Conservation (phyloP, 2,113 vertebrate genomes). For the Syngnathus floridae region DNA sequence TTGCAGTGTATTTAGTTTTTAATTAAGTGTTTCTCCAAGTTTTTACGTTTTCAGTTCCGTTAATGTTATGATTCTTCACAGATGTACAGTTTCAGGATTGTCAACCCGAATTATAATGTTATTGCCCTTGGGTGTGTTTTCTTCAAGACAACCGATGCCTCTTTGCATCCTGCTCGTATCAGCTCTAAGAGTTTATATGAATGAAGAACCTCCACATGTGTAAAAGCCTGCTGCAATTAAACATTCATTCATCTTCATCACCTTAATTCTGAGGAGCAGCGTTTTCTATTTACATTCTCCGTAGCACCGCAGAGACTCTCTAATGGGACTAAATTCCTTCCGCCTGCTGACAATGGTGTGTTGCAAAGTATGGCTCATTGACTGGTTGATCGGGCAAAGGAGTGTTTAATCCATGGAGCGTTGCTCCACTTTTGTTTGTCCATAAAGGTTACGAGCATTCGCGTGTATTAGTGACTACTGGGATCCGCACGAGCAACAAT, state of each 20-base stretch:
- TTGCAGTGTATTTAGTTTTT: not conserved
- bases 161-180: slow-evolving; percentile 7
- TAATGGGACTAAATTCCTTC: slow-evolving; percentile 1
- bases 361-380: slow-evolving; percentile 12
- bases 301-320: not conserved
- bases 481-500: not conserved
- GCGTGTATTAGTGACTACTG: slow-evolving; percentile 9
- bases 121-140: too few species aligned
- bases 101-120: slow-evolving; percentile 7
- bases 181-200: slow-evolving; percentile 13
- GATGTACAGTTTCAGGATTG: too few species aligned
- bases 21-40: not conserved
- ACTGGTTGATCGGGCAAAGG: not conserved
- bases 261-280: slow-evolving; percentile 24
- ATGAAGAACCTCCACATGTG: slow-evolving; percentile 26
- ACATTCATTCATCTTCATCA: slow-evolving; percentile 30
- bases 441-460: not conserved
- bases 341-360: not conserved
- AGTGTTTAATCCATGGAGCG: not conserved
- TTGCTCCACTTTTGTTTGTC: not conserved
- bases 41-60: slow-evolving; percentile 18
- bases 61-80: too few species aligned
- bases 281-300: slow-evolving; percentile 19
- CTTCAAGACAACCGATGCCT: slow-evolving; percentile 48
- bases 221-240: slow-evolving; percentile 25